phyloP scores from a whole-genome alignment of 2,113 vertebrate genomes.

The Pteruthius melanotis region DNA sequence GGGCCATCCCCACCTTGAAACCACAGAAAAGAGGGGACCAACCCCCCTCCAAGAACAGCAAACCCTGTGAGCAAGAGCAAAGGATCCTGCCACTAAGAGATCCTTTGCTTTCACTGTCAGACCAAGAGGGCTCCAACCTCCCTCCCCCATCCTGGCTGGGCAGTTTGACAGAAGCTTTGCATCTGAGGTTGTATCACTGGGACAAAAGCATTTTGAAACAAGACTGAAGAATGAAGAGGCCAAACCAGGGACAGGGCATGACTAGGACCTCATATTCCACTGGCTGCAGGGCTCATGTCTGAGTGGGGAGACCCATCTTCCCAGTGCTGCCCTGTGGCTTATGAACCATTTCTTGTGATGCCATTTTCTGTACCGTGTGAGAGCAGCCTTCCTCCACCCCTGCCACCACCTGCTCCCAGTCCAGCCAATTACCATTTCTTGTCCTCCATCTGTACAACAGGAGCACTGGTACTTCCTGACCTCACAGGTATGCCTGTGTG shows the following conservation, averaged over 20 bases:
- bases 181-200: background rate
- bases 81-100: background rate
- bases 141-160: background rate
- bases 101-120: background rate
- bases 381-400: background rate
- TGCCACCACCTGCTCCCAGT: conserved; percentile 15
- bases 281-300: background rate
- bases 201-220: background rate
- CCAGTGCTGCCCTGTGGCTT: accelerated
- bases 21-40: background rate
- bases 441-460: conserved; percentile 11
- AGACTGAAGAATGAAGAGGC: background rate
- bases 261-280: background rate
- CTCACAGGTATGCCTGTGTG: conserved; percentile 30
- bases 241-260: background rate
- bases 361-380: background rate
- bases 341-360: background rate
- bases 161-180: background rate
- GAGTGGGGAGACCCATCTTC: background rate
- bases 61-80: background rate
- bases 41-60: background rate
- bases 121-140: background rate
- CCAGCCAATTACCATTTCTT: conserved; percentile 14
- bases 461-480: conserved; percentile 39
- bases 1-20: background rate